Base-by-base conservation (phyloP, 2,888 invertebrate species). In the Atethmia centrago region DNA sequence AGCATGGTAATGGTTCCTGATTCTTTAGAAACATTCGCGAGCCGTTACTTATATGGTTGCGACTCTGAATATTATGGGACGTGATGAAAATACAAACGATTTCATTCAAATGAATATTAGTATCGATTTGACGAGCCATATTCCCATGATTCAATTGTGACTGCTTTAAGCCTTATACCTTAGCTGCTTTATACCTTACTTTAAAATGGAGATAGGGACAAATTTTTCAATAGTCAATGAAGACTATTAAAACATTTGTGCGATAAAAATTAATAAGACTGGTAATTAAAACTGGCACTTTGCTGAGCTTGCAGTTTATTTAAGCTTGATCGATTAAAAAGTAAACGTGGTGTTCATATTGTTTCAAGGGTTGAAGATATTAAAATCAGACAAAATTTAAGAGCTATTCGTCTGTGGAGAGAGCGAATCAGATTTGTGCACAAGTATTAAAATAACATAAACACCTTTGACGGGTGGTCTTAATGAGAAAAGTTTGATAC, bases 401-500 rank as follows among this genome's bases (percentile, higher is more conserved):
- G 71, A 83, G 74, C 59, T 69, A 74, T 62, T 85, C 79, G 76
- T 82, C 82, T 79, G 76, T 79, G 80, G 81, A 74, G 78, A 78
- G 83, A 86, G 82, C 82, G 90, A 93, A 92, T 92, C 90, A 90
- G 91, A 92, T 93, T 93, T 93, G 90, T 88, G 88, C 90, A 90
- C 90, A 92, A 94, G 93, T 93, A 93, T 94, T 93, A 93, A 95
- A 95, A 95, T 95, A 95, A 94, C 92, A 93, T 95, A 95, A 95
- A 94, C 93, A 95, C 95, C 95, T 95, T 95, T 95, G 94, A 95
- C 92, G 94, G 93, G 91, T 93, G 93, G 90, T 92, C 93, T 96
- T 96, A 95, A 96, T 96, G 96, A 95, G 95, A 96, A 96, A 96
- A 96, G 93, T 96, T 96, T 92, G 92, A 94, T 95, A 92, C 94